A percentile compares a stretch with the other conserved stretches of the same genome.
Evolutionary conservation across 2,113 vertebrate genomes (phyloP).

Genomic region (Syngnathus scovelli): DNA sequence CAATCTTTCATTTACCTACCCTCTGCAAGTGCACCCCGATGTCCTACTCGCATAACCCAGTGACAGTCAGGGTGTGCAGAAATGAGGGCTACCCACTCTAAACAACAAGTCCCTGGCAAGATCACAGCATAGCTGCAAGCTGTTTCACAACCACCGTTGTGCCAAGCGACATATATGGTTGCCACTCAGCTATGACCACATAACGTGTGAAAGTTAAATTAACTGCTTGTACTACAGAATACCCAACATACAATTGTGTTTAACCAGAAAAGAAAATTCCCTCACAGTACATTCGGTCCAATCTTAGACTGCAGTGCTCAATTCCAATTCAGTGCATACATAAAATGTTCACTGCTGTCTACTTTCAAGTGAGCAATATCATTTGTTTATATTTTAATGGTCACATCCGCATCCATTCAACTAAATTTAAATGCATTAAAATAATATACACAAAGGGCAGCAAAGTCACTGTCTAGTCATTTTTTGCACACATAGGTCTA

Average conservation of each 20-base stretch:
- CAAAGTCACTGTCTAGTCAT: no score
- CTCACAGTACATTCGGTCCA: no score
- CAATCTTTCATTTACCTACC: conserved; percentile 55
- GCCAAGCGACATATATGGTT: conserved; percentile 41
- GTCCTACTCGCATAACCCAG: conserved; percentile 45
- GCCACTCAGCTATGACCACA: conserved; percentile 20
- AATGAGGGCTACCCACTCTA: conserved; percentile 43
- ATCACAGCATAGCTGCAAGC: conserved; percentile 41
- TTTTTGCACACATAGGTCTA: not conserved
- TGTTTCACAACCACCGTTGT: conserved; percentile 25
- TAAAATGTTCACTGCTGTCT: not conserved
- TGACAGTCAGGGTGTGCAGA: conserved; percentile 46
- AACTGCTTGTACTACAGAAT: not conserved
- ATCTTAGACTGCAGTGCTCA: not conserved
- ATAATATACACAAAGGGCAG: no score
- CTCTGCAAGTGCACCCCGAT: conserved; percentile 51
- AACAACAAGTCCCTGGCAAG: conserved; percentile 53
- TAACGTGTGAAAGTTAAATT: not conserved
- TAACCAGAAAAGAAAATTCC: no score
- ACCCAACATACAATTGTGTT: no score
- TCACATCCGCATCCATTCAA: not conserved
- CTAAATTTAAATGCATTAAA: not conserved
- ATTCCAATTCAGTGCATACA: not conserved
- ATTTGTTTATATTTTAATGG: not conserved
- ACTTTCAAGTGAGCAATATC: not conserved